Percentiles rank a stretch among this genome's conserved stretches.
Evolutionary conservation across 92 coral and sea anemone species (phyloP).

Genomic region (Zoanthus gigantus): DNA sequence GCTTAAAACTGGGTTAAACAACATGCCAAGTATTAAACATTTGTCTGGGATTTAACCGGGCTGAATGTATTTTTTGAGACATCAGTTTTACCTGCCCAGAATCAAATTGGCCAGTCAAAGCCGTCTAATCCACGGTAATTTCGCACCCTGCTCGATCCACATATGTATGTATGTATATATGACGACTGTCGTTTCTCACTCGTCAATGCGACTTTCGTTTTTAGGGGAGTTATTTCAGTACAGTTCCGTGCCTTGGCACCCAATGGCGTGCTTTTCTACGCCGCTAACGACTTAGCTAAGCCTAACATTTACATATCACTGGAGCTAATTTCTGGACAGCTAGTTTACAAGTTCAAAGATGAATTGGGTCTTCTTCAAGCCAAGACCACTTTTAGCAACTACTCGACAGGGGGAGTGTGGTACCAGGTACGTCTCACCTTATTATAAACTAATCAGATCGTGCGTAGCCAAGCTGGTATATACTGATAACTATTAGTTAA

Average conservation of each 20-base stretch:
- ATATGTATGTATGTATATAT: background rate
- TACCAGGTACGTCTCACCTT: constrained; percentile 64
- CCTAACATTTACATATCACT: constrained; percentile 77
- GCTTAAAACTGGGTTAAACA: too few species aligned
- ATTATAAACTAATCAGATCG: background rate
- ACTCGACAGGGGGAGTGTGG: constrained; percentile 82
- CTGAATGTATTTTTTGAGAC: too few species aligned
- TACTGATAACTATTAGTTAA: too few species aligned
- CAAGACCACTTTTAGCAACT: constrained; percentile 60
- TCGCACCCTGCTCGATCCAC: too few species aligned
- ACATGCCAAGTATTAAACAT: too few species aligned
- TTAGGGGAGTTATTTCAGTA: constrained; percentile 71
- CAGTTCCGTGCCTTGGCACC: constrained; percentile 92
- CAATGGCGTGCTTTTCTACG: constrained; percentile 85
- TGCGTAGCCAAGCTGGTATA: background rate
- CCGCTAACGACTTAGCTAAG: constrained; percentile 65
- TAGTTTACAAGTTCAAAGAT: constrained; percentile 70
- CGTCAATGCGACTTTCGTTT: background rate
- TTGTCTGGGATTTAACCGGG: too few species aligned
- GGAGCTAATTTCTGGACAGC: constrained; percentile 78
- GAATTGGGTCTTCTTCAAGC: constrained; percentile 79
- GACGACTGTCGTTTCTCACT: background rate
- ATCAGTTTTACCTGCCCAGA: too few species aligned
- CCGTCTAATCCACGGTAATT: too few species aligned
- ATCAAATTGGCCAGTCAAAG: too few species aligned